Evolutionary conservation across 2,888 invertebrate species (phyloP).

Genomic region (Ochlodes sylvanus): DNA sequence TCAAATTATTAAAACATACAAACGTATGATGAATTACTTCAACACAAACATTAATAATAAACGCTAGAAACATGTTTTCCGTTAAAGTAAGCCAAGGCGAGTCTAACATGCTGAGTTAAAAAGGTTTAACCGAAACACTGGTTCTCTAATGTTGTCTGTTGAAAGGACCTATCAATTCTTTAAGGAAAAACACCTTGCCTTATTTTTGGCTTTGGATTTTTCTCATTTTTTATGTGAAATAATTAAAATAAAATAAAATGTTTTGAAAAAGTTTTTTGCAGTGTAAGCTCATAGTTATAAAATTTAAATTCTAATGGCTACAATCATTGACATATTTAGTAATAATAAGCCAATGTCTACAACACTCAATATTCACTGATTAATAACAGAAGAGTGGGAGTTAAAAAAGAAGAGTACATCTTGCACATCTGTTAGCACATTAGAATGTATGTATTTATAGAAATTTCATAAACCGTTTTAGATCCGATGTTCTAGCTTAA

Average conservation of each 20-base stretch:
- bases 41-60: background rate
- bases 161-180: too few relatives aligned
- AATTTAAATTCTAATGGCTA: slow-evolving; percentile 10
- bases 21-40: background rate
- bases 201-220: too few relatives aligned
- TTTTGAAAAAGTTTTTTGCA: too few relatives aligned
- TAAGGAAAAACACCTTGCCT: too few relatives aligned
- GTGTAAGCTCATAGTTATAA: slow-evolving; percentile 9
- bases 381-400: slow-evolving; percentile 7
- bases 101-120: background rate
- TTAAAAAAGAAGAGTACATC: slow-evolving; percentile 54
- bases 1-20: too few relatives aligned
- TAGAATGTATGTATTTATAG: slow-evolving; percentile 59
- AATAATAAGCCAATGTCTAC: too few relatives aligned
- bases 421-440: slow-evolving; percentile 51
- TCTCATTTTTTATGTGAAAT: too few relatives aligned
- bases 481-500: slow-evolving; percentile 39
- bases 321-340: too few relatives aligned
- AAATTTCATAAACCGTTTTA: slow-evolving; percentile 54
- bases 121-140: background rate
- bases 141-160: background rate
- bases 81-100: slow-evolving; percentile 1
- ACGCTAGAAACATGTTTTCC: background rate
- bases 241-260: too few relatives aligned
- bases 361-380: background rate